These are phyloP conservation scores for Pseudomyrmex concolor DNA, from an alignment of 1,140 invertebrate species.

Conservation along the genomic window DNA sequence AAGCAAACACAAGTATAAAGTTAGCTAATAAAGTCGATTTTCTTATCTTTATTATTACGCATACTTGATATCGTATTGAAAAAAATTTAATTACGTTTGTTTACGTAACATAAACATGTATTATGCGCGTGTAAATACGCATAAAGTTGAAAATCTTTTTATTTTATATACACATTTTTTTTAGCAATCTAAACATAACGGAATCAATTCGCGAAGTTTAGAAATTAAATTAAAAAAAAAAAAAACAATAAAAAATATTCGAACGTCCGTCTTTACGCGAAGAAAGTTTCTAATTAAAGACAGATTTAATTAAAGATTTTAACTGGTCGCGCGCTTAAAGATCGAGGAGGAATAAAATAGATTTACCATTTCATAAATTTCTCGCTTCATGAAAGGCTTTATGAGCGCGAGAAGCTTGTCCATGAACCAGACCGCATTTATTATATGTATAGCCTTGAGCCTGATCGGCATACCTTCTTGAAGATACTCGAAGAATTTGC, in stretches of 20 bases:
- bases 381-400: conserved; percentile 88
- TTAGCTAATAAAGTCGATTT: too few relatives aligned
- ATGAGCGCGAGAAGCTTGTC: conserved; percentile 87
- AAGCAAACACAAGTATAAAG: conserved; percentile 46
- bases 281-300: neutral
- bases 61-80: too few relatives aligned
- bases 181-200: too few relatives aligned
- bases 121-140: neutral
- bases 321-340: too few relatives aligned
- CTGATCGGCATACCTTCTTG: conserved; percentile 88
- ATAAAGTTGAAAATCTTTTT: too few relatives aligned
- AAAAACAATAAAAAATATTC: neutral
- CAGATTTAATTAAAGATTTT: neutral
- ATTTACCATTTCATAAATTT: conserved; percentile 87
- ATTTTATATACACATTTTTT: too few relatives aligned
- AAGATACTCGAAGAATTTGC: conserved; percentile 89
- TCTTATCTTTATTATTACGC: too few relatives aligned
- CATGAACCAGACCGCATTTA: conserved; percentile 88
- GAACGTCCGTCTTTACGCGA: neutral
- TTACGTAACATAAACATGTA: neutral
- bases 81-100: too few relatives aligned
- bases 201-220: neutral
- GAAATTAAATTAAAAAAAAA: neutral
- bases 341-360: neutral
- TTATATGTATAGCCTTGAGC: conserved; percentile 87